phyloP scores from a whole-genome alignment of 1,140 invertebrate species.

The Tribolium madens region DNA sequence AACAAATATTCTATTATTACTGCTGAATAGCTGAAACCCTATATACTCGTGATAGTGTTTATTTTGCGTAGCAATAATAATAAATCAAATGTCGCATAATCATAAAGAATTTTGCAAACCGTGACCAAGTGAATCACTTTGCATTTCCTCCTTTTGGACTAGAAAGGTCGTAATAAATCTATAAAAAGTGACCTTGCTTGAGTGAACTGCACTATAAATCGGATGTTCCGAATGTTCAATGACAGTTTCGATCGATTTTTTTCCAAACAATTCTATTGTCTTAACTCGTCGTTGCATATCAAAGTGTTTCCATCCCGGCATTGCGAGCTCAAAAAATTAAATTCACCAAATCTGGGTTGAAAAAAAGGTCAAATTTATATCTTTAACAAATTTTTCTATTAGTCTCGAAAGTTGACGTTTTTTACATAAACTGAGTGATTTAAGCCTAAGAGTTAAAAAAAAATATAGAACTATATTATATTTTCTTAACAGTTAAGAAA shows the following conservation, averaged over 20 bases:
- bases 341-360: no score
- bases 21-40: neutral
- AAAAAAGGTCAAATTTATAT: no score
- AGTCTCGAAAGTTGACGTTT: no score
- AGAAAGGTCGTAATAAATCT: neutral
- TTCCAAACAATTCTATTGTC: conserved; percentile 11
- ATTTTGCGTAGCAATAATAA: neutral
- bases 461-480: no score
- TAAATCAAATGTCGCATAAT: neutral
- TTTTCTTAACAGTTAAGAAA: no score
- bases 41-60: neutral
- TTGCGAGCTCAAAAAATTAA: no score
- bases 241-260: neutral
- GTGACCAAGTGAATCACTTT: no score
- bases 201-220: neutral
- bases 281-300: conserved; percentile 2
- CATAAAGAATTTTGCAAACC: neutral
- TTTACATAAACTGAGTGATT: no score
- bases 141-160: neutral
- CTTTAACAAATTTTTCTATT: no score
- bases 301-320: neutral
- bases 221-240: conserved; percentile 23
- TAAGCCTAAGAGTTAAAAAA: no score
- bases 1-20: neutral
- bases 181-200: conserved; percentile 8